These are phyloP conservation scores for Caenorhabditis briggsae DNA, from an alignment of 1,140 invertebrate genomes.

Conservation along the genomic window DNA sequence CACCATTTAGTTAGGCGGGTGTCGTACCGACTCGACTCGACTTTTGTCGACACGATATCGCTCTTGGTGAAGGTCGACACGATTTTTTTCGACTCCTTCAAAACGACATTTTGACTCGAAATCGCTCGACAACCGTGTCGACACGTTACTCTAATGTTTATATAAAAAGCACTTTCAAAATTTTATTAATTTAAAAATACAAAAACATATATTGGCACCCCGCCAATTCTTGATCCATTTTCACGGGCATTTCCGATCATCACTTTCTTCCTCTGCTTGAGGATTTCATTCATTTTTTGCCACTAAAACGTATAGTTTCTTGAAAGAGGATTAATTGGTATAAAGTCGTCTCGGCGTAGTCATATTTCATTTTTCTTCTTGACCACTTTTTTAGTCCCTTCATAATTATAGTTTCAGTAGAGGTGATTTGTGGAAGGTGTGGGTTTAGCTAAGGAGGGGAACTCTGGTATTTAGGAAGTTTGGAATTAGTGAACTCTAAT, in stretches of 20 bases:
- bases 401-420: background rate
- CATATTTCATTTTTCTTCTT: slow-evolving; percentile 38
- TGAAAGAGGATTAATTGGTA: slow-evolving; percentile 31
- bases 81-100: no score
- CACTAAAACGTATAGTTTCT: slow-evolving; percentile 30
- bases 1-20: no score
- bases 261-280: background rate
- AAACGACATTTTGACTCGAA: no score
- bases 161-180: background rate
- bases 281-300: background rate
- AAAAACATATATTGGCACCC: background rate
- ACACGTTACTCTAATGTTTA: no score
- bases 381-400: slow-evolving; percentile 30
- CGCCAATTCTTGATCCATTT: background rate
- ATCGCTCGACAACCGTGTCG: no score
- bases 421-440: no score
- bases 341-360: background rate
- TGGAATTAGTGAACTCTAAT: no score
- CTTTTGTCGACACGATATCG: no score
- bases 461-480: no score
- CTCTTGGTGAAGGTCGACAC: no score
- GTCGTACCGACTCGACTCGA: no score
- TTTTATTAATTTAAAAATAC: background rate
- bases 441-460: background rate
- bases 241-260: background rate